Percentiles rank a stretch among this genome's conserved stretches.
phyloP scores from a whole-genome alignment of 2,797 vertebrate species.

The Falco naumanni region DNA sequence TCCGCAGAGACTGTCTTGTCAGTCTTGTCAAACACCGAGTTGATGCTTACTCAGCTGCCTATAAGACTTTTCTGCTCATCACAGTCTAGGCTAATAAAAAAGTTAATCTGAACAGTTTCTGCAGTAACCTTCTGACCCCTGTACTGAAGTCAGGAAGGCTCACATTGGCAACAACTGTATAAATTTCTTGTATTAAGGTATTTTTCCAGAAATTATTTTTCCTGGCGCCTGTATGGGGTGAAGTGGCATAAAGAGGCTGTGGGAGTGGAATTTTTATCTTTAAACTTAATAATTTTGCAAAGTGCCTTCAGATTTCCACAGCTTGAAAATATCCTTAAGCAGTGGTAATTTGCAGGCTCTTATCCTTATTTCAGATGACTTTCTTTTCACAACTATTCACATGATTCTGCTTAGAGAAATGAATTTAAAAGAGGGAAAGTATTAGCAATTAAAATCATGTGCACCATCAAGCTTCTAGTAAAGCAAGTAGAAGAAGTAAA shows the following conservation, averaged over 20 bases:
- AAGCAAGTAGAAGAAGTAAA: conserved; percentile 1
- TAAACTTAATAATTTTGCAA: background rate
- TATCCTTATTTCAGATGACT: conserved; percentile 15
- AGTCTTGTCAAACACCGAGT: background rate
- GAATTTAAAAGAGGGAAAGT: conserved; percentile 41
- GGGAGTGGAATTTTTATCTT: conserved; percentile 7
- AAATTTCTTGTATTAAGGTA: background rate
- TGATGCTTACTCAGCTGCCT: background rate
- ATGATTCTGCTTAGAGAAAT: conserved; percentile 37
- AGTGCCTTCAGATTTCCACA: conserved; percentile 10
- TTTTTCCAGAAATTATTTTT: background rate
- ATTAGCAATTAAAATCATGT: conserved; percentile 43
- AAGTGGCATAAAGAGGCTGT: background rate
- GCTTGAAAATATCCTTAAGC: conserved; percentile 18
- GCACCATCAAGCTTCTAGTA: background rate
- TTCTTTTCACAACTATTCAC: conserved; percentile 33
- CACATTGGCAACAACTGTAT: background rate
- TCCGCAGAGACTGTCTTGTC: background rate
- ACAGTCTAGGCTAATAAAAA: background rate
- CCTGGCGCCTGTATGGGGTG: background rate
- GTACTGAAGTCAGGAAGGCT: background rate
- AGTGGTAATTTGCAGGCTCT: conserved; percentile 17
- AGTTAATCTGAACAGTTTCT: background rate
- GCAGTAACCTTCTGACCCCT: background rate
- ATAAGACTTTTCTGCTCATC: background rate